These are phyloP conservation scores for Apistogramma diplotaenia DNA, from an alignment of 2,113 vertebrate genomes.

Conservation along the genomic window DNA sequence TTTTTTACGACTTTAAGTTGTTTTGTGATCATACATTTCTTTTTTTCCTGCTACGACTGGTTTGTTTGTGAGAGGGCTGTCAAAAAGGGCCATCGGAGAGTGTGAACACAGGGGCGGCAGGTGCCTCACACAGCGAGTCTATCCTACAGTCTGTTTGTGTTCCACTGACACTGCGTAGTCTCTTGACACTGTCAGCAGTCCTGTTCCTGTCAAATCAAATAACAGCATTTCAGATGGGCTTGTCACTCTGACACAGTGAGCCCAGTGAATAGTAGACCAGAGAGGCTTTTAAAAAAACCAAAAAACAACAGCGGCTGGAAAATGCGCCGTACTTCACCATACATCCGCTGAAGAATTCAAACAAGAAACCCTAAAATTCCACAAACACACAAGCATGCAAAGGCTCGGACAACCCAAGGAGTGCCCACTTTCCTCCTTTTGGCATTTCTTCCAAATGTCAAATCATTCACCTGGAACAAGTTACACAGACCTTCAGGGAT, in stretches of 20 bases:
- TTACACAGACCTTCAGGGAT: slow-evolving; percentile 55
- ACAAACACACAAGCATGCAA: background rate
- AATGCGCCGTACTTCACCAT: background rate
- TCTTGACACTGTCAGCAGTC: slow-evolving; percentile 68
- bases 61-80: slow-evolving; percentile 44
- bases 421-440: slow-evolving; percentile 26
- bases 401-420: slow-evolving; percentile 6
- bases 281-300: background rate
- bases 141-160: slow-evolving; percentile 66
- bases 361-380: background rate
- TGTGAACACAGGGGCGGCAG: slow-evolving; percentile 40
- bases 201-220: slow-evolving; percentile 71
- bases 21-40: slow-evolving; percentile 29
- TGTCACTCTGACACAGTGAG: slow-evolving; percentile 32
- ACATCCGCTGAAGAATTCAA: slow-evolving; percentile 21
- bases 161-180: slow-evolving; percentile 64
- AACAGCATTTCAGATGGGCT: slow-evolving; percentile 57
- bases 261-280: slow-evolving; percentile 24
- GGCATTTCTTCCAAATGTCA: slow-evolving; percentile 74
- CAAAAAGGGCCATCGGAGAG: slow-evolving; percentile 51
- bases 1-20: background rate
- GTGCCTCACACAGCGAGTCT: slow-evolving; percentile 41
- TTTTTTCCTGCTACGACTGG: slow-evolving; percentile 12
- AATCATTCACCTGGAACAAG: slow-evolving; percentile 67
- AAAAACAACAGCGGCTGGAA: background rate